Base-by-base conservation (phyloP, 2,113 vertebrate genomes). In the Emydocephalus ijimae region DNA sequence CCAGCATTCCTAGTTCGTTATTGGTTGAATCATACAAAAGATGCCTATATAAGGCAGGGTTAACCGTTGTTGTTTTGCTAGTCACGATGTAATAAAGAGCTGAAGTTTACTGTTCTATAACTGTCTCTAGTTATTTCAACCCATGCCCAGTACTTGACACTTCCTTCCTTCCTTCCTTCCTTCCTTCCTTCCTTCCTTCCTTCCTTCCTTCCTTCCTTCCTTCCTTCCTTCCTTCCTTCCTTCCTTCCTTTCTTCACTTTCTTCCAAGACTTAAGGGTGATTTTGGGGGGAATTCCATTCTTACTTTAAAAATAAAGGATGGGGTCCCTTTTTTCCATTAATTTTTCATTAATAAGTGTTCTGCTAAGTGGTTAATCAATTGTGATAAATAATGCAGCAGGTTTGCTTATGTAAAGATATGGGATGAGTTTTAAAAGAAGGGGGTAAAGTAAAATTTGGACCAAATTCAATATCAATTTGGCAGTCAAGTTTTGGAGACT, bases 281-380 rank as follows among this genome's bases (percentile, higher is more conserved):
- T 9, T 64, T 89, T 81, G 81, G 54, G 86, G n/a, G 89, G 24
- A 89, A 89, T 88, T 91, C n/a, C 88, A 85, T 43, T 89, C 34
- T 85, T 89, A 39, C 15, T 74, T 86, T 92, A 39, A 59, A 85
- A 90, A 88, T 55, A 92, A 61, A 88, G 92, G n/a, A 39, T 20
- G n/a, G 92, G 55, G 21, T 85, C 55, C 6, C 55, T 61, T 52
- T 21, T 48, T 92, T 81, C 61, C 92, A 92, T 92, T 90, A 90
- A 90, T 59, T 34, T 92, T 92, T 92, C 69, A 92, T 92, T 92
- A 90, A 92, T 89, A 92, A 81, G 88, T 92, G 88, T 86, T 92
- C 88, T 86, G 85, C 54, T 55, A 90, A 92, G 88, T 92, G 92
- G 29, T 92, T 92, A 92, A 92, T 92, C 92, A 92, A 90, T 92